Base-by-base conservation (phyloP, 2,113 vertebrate genomes). In the Calonectris borealis region DNA sequence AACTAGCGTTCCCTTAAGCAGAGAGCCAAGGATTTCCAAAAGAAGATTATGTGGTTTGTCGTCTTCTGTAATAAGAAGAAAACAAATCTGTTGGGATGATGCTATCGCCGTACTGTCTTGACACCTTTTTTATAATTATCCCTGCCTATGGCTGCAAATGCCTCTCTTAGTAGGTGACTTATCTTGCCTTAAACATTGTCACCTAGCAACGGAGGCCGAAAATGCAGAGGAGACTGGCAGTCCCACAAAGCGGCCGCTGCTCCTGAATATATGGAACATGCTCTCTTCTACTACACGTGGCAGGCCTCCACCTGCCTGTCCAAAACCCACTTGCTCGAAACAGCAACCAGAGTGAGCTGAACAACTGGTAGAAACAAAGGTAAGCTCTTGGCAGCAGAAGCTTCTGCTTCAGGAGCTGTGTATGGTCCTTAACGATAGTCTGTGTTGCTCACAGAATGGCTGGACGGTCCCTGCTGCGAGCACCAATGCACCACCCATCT, bases 1-100 rank as follows among this genome's bases (percentile, higher is more conserved):
- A 58, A 98, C 98, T 81, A 97, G 94, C 5, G 62, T 70, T n/a
- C 96, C 97, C 71, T 97, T 98, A 10, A 98, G 79, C 52, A 98
- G 94, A 34, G 94, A 71, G 57, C 98, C 98, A 49, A 98, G 46
- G 90, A 98, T 86, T 7, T 96, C 96, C 69, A 98, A 82, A 75
- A 98, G 73, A 46, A 93, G 40, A 78, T 40, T 90, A 89, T 11
- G 83, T 49, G 44, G 91, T 54, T 72, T 97, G 38, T 98, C 95
- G 44, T 94, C 97, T 38, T 87, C 98, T 98, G 89, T n/a, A 86
- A 86, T 12, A 76, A 83, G 29, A 66, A 52, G 49, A 76, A 86
- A 90, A 76, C 66, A 81, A 92, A 95, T 93, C 81, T 84, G 54
- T 71, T 64, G 44, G 51, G 34, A 13, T 16, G 72, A 64, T 69